Percentiles rank a stretch among this genome's conserved stretches.
These are phyloP conservation scores for Calyptomena viridis DNA, from an alignment of 2,113 vertebrate species.

Conservation along the genomic window DNA sequence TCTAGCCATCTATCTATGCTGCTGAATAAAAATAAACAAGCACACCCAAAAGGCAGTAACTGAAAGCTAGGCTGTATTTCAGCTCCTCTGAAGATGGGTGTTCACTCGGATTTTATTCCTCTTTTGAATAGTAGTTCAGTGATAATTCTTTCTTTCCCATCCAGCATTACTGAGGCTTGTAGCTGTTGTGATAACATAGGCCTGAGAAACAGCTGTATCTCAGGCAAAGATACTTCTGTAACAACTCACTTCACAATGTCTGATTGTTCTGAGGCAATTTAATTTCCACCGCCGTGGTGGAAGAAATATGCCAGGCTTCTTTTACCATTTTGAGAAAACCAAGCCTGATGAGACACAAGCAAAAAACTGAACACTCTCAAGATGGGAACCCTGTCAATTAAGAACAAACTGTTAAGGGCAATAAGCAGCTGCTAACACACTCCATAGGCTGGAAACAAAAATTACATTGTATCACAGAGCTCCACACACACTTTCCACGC, in stretches of 20 bases:
- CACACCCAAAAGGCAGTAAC: neutral
- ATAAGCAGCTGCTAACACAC: slow-evolving; percentile 25
- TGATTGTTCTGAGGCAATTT: slow-evolving; percentile 12
- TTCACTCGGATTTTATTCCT: neutral
- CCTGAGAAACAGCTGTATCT: slow-evolving; percentile 23
- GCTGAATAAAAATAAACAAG: neutral
- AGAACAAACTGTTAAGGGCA: neutral
- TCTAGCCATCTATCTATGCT: neutral
- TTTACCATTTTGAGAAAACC: neutral
- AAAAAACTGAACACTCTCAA: neutral
- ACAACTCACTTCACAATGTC: neutral
- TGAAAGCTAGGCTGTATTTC: neutral
- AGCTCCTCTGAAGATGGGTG: neutral
- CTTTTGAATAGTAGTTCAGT: neutral
- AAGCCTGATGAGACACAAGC: neutral
- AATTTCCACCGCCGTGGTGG: neutral
- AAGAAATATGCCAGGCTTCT: neutral
- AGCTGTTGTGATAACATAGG: slow-evolving; percentile 15
- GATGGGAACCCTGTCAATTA: neutral
- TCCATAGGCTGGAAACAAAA: slow-evolving; percentile 5
- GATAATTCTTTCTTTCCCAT: neutral
- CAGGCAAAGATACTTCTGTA: neutral
- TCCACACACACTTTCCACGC: neutral
- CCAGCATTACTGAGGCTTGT: neutral
- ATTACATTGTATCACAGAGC: neutral